These are phyloP conservation scores for Solea senegalensis DNA, from an alignment of 2,113 vertebrate species.

Conservation along the genomic window DNA sequence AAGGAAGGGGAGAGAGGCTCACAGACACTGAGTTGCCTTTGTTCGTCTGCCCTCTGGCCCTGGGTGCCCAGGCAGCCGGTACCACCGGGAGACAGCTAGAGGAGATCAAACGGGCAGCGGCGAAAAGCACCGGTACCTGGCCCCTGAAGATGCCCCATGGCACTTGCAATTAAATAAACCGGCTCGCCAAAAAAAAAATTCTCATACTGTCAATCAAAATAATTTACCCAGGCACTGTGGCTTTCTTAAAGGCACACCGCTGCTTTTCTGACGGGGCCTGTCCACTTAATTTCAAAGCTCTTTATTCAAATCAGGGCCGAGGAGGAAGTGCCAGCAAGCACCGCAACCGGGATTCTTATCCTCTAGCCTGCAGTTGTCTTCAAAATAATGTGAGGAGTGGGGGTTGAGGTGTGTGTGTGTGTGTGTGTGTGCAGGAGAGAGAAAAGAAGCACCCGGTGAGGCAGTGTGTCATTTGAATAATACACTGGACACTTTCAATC, in stretches of 20 bases:
- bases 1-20: constrained; percentile 81
- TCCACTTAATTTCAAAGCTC: constrained; percentile 86
- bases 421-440: constrained; percentile 31
- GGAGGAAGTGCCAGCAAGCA: constrained; percentile 65
- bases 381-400: constrained; percentile 70
- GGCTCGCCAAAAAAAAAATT: constrained; percentile 73
- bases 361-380: constrained; percentile 81
- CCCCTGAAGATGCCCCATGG: constrained; percentile 93
- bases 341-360: constrained; percentile 76
- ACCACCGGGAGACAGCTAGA: constrained; percentile 87
- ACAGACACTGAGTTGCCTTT: constrained; percentile 90
- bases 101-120: constrained; percentile 83
- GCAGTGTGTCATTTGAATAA: constrained; percentile 79
- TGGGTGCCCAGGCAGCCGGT: constrained; percentile 88
- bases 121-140: constrained; percentile 85
- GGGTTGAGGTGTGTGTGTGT: not conserved
- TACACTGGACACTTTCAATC: constrained; percentile 78
- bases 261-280: constrained; percentile 81
- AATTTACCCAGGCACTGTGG: constrained; percentile 87
- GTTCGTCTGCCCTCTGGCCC: constrained; percentile 95
- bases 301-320: constrained; percentile 84
- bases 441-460: constrained; percentile 72
- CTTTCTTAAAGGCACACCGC: constrained; percentile 82
- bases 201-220: constrained; percentile 93
- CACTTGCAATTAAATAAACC: constrained; percentile 92